Percentiles rank a stretch among this genome's conserved stretches.
Evolutionary conservation across 2,888 invertebrate genomes (phyloP).

Genomic region (Drosophila emarginata): DNA sequence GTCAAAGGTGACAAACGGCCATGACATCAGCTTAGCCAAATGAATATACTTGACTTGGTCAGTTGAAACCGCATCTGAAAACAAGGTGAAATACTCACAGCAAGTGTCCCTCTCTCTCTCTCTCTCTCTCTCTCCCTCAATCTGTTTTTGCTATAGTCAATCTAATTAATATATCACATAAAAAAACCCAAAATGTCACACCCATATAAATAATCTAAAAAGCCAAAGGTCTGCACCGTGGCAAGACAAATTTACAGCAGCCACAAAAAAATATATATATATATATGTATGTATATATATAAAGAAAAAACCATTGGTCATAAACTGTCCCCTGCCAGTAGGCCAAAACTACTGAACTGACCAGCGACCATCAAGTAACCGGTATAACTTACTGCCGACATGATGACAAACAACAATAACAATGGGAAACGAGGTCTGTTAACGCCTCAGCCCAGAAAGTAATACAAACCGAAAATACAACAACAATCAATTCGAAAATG

Average conservation of each 20-base stretch:
- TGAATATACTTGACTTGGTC: conserved; percentile 7
- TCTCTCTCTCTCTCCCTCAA: not conserved
- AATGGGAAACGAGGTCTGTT: conserved; percentile 42
- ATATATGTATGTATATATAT: not conserved
- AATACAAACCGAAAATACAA: conserved; percentile 39
- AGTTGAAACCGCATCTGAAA: conserved; percentile 5
- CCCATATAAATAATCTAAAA: conserved; percentile 28
- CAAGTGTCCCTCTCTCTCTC: conserved; percentile 31
- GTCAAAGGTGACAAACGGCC: conserved; percentile 65
- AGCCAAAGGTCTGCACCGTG: conserved; percentile 33
- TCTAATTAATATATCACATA: conserved; percentile 38
- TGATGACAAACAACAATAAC: conserved; percentile 33
- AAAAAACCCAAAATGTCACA: conserved; percentile 35
- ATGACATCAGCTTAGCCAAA: conserved; percentile 48
- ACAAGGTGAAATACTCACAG: conserved; percentile 30
- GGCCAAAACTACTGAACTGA: conserved; percentile 29
- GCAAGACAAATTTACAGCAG: conserved; percentile 44
- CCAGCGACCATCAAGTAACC: not conserved
- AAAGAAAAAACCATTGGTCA: conserved; percentile 36
- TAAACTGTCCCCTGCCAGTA: conserved; percentile 33
- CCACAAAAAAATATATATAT: not conserved
- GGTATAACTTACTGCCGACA: conserved; percentile 17
- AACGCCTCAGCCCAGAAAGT: conserved; percentile 26
- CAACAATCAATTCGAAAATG: conserved; percentile 40
- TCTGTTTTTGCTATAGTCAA: not conserved